Base-by-base conservation (phyloP, 2,888 invertebrate species). In the Ctenicera cuprea region DNA sequence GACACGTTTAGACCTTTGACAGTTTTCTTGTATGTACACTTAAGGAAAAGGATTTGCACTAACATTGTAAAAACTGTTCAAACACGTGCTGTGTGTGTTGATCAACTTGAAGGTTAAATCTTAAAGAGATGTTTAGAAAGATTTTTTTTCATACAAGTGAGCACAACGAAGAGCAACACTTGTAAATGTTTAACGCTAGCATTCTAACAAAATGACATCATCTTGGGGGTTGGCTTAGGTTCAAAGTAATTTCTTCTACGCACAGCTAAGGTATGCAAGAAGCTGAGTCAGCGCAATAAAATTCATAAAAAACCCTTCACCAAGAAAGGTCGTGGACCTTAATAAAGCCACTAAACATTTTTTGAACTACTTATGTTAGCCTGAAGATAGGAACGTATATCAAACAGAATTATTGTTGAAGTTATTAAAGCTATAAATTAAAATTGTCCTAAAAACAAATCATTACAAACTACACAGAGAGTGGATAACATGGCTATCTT, bases 21-120 rank as follows among this genome's bases (percentile, higher is more conserved):
- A 41, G 41, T 43, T 61, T 22, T 38, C 61, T 20, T 61, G 57
- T 12, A 61, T 61, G 57, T 12, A 61, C 41, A 37, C 12, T 38
- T 61, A 61, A 61, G 59, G 59, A 61, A 61, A 14, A 22, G n/a
- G n/a, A 20, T 52, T n/a, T 16, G 26, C n/a, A 54, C 54, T 52
- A 9, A 52, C 18, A 12, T 7, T 33, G 8, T 33, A 8, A 4
- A 8, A 33, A 33, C 38, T 38, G 5, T 38, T 12, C 38, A 38
- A 26, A 26, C 26, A 3, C 26, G 5, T 26, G 26, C 26, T 26
- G 26, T 26, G 26, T 26, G 5, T 26, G 3, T 26, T 26, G 5
- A 26, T 26, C 26, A 26, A 26, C 26, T 26, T 26, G 26, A 26
- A 5, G 26, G 26, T 26, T 26, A 2, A 26, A n/a, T n/a, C n/a